phyloP scores from a whole-genome alignment of 2,113 vertebrate genomes.

The Azemiops feae region DNA sequence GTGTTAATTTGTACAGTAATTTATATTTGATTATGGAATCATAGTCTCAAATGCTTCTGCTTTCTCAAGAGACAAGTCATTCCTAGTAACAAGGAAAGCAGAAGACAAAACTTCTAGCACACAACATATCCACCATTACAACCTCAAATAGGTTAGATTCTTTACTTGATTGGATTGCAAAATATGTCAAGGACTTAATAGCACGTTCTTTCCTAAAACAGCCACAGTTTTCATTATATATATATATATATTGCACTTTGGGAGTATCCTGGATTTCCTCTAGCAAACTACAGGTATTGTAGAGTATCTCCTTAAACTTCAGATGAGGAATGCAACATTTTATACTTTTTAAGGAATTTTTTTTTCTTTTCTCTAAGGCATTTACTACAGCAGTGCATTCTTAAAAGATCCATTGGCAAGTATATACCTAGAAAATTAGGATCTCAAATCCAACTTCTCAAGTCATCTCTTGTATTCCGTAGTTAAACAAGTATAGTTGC shows the following conservation, averaged over 20 bases:
- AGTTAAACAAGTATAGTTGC: conserved; percentile 51
- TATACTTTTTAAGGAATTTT: neutral
- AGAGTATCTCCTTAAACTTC: conserved; percentile 52
- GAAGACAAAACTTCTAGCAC: conserved; percentile 52
- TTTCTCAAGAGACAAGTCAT: conserved; percentile 59
- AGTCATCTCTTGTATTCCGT: conserved; percentile 54
- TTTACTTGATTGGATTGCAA: conserved; percentile 36
- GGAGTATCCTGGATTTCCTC: conserved; percentile 62
- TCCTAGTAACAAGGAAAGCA: conserved; percentile 66
- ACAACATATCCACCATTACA: conserved; percentile 50
- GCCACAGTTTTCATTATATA: conserved; percentile 64
- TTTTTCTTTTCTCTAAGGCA: neutral
- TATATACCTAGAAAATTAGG: conserved; percentile 49
- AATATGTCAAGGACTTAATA: conserved; percentile 33
- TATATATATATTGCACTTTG: conserved; percentile 77
- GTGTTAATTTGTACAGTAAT: conserved; percentile 50
- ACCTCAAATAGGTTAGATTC: conserved; percentile 42
- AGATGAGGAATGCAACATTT: conserved; percentile 6
- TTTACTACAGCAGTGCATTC: conserved; percentile 51
- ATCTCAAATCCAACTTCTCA: conserved; percentile 47
- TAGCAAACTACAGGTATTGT: conserved; percentile 55
- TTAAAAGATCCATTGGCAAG: conserved; percentile 57
- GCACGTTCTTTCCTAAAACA: conserved; percentile 43
- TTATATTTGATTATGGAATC: conserved; percentile 34
- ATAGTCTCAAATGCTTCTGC: conserved; percentile 49